A percentile compares a stretch with the other conserved stretches of the same genome.
Evolutionary conservation across 2,113 vertebrate genomes (phyloP).

Genomic region (Rhadina sibilatrix): DNA sequence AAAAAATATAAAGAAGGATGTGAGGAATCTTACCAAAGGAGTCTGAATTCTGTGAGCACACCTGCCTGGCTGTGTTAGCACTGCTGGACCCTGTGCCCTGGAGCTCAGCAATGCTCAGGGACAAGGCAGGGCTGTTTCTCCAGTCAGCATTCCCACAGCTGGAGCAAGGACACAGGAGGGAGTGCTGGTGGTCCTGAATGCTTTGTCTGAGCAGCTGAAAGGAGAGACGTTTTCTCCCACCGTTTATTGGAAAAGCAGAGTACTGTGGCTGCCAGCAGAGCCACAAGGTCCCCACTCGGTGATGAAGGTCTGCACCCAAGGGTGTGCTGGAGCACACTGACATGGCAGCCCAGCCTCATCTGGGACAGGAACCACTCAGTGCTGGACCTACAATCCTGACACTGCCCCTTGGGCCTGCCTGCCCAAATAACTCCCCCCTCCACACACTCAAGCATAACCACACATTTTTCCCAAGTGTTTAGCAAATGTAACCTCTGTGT

Average conservation of each 20-base stretch:
- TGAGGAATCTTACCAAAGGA: neutral
- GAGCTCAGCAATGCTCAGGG: neutral
- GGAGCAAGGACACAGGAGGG: neutral
- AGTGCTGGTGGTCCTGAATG: neutral
- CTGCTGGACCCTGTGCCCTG: neutral
- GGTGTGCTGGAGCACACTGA: fast-evolving
- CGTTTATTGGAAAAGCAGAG: neutral
- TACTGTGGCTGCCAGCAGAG: neutral
- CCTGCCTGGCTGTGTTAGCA: neutral
- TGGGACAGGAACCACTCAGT: neutral
- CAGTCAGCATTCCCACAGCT: neutral
- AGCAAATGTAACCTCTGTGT: conserved; percentile 42
- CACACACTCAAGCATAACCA: neutral
- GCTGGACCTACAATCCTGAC: neutral
- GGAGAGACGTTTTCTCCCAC: neutral
- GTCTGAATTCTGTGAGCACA: neutral
- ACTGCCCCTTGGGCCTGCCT: neutral
- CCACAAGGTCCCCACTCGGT: fast-evolving
- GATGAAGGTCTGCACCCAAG: neutral
- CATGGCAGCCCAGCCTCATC: neutral
- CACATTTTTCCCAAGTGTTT: neutral
- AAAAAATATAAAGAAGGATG: neutral
- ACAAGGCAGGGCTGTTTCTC: neutral
- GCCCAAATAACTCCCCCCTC: neutral
- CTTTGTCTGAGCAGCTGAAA: neutral